Evolutionary conservation across 2,797 vertebrate species (phyloP), one percentile per base, ranked within the genome.

Genomic region (Malacoraja senta): DNA sequence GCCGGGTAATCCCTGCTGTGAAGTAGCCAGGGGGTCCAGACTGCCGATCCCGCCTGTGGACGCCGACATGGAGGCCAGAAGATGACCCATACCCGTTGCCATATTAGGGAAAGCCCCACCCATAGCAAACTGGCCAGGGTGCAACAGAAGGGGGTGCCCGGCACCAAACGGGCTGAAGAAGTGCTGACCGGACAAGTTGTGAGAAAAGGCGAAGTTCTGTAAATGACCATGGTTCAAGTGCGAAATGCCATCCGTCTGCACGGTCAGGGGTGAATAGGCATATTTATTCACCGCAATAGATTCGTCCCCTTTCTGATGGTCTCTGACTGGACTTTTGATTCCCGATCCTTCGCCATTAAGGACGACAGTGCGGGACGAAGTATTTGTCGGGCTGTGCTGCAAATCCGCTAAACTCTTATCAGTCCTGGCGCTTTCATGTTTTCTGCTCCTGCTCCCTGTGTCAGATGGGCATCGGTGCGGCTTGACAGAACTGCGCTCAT

Each of bases 91-190:
- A 68, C 98, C 98, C 1, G 96, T 97, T 0, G 98, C 97, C 98
- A 99, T 98, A 94, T 98, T 97, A 93, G 98, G 98, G 96, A 99
- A 99, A 1, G 98, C 98, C 0, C 98, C 97, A n/a, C 98, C 98
- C 98, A 99, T 98, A 95, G 97, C 98, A 94, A 99, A 99, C 97
- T 99, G 98, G 93, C 98, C 93, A 2, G 99, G 99, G 96, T 99
- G 98, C 94, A 99, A 95, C 93, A 99, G 98, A 92, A 99, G 97
- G 0, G 99, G 98, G 93, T 98, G 98, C 93, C 98, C 97, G 1
- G 97, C 97, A 77, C 97, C 97, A 91, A 98, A 94, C 26, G 98
- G 98, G 95, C 96, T 97, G 96, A 99, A 99, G 97, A 99, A 99
- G 96, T 98, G 99, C 95, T 99, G 98, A 94, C 98, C 96, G 0